These are phyloP conservation scores for Belgica antarctica DNA, from an alignment of 2,888 invertebrate genomes.

Conservation along the genomic window DNA sequence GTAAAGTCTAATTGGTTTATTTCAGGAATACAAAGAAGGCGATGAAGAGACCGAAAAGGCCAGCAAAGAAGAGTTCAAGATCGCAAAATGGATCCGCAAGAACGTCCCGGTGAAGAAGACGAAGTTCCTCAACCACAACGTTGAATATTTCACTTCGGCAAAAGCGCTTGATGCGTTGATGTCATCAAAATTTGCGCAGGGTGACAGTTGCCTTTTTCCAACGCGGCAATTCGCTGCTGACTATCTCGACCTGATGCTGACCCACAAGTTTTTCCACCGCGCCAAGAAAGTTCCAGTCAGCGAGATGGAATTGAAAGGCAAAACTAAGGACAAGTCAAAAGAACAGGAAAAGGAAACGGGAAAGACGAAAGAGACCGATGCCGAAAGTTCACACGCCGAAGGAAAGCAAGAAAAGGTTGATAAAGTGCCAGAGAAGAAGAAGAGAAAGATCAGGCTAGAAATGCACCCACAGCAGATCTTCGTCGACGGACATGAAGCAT, in stretches of 20 bases:
- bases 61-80: constrained; percentile 84
- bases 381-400: constrained; percentile 59
- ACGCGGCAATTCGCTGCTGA: constrained; percentile 76
- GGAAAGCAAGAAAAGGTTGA: constrained; percentile 54
- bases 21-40: constrained; percentile 55
- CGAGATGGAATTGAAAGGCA: constrained; percentile 65
- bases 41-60: constrained; percentile 68
- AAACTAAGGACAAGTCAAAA: constrained; percentile 59
- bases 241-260: constrained; percentile 78
- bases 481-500: constrained; percentile 90
- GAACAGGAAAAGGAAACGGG: constrained; percentile 55
- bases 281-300: constrained; percentile 82
- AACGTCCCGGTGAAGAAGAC: constrained; percentile 94
- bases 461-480: constrained; percentile 96
- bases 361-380: constrained; percentile 55
- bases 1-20: constrained; percentile 22
- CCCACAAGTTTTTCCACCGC: constrained; percentile 93
- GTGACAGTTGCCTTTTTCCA: constrained; percentile 73
- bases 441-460: constrained; percentile 90
- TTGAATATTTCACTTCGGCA: constrained; percentile 90
- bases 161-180: constrained; percentile 90
- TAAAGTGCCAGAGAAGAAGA: constrained; percentile 60
- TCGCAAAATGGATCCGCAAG: constrained; percentile 92
- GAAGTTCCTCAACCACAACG: constrained; percentile 93
- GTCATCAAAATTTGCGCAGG: constrained; percentile 84